Conservation (phyloP, 2,797 vertebrate species). For the Pantherophis vulpinus region DNA sequence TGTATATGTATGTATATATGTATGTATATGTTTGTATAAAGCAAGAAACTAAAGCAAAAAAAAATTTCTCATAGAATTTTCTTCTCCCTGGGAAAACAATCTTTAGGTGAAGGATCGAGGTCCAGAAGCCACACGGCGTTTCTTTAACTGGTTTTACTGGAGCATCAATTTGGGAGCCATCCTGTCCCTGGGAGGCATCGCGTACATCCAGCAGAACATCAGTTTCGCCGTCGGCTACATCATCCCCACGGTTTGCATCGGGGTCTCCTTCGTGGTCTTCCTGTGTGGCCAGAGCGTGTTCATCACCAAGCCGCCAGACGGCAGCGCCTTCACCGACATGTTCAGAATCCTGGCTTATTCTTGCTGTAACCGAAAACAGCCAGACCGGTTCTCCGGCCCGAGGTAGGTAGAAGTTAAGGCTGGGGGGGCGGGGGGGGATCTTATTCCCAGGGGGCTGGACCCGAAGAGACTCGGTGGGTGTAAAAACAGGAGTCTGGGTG, state of each 20-base stretch:
- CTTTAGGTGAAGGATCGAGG: conserved; percentile 90
- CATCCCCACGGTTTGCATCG: conserved; percentile 86
- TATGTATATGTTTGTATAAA: no score
- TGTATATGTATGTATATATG: no score
- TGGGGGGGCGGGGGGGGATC: no score
- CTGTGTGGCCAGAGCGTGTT: conserved; percentile 86
- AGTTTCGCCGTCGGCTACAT: conserved; percentile 86
- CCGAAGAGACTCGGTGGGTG: not conserved
- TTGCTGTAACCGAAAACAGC: conserved; percentile 75
- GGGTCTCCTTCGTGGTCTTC: conserved; percentile 89
- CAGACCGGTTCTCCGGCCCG: conserved; percentile 65
- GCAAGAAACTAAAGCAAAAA: no score
- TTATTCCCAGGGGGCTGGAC: not conserved
- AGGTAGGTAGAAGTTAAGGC: conserved; percentile 69
- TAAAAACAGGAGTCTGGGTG: not conserved
- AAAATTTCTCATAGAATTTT: not conserved
- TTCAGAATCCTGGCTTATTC: conserved; percentile 83
- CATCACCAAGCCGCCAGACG: conserved; percentile 90
- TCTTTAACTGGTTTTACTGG: conserved; percentile 99
- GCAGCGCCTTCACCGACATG: conserved; percentile 93
- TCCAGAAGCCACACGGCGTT: conserved; percentile 90
- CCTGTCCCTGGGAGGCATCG: conserved; percentile 87
- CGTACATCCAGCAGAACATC: conserved; percentile 92
- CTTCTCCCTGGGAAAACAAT: not conserved
- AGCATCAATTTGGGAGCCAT: conserved; percentile 97